Percentiles rank a stretch among this genome's conserved stretches.
Evolutionary conservation across 2,888 invertebrate genomes (phyloP).

Genomic region (Malacosoma neustria): DNA sequence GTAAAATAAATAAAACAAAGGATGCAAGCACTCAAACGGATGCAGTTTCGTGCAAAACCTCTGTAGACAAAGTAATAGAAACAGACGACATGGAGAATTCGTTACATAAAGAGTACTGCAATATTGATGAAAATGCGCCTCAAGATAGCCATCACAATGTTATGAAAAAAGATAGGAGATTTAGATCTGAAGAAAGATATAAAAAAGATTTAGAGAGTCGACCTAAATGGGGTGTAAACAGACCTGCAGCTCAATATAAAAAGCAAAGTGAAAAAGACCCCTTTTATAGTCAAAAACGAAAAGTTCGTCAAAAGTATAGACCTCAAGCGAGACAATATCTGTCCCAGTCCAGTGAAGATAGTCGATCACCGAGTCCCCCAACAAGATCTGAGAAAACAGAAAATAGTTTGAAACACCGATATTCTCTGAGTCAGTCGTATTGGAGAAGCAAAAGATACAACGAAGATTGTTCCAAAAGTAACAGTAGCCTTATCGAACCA

Average conservation of each 20-base stretch:
- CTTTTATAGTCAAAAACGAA: constrained; percentile 82
- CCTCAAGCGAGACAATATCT: constrained; percentile 71
- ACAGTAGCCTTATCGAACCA: constrained; percentile 25
- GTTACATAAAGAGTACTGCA: constrained; percentile 70
- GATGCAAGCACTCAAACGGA: constrained; percentile 84
- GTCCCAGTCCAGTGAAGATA: constrained; percentile 78
- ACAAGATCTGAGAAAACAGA: constrained; percentile 49
- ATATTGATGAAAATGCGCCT: constrained; percentile 66
- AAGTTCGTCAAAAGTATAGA: constrained; percentile 78
- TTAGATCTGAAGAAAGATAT: constrained; percentile 68
- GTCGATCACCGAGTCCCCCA: constrained; percentile 74
- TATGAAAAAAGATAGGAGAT: constrained; percentile 68
- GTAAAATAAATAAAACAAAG: constrained; percentile 62
- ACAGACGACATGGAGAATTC: constrained; percentile 46
- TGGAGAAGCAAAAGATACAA: constrained; percentile 63
- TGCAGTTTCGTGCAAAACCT: constrained; percentile 28
- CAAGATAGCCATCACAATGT: constrained; percentile 62
- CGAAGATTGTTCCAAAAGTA: constrained; percentile 56
- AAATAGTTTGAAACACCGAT: constrained; percentile 50
- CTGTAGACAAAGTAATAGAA: constrained; percentile 43
- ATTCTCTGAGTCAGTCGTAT: constrained; percentile 65
- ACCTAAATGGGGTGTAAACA: constrained; percentile 84
- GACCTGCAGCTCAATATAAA: constrained; percentile 87
- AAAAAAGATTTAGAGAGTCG: constrained; percentile 77
- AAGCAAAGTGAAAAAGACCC: constrained; percentile 95